These are phyloP conservation scores for Thecophora atra DNA, from an alignment of 2,888 invertebrate genomes.

Conservation along the genomic window DNA sequence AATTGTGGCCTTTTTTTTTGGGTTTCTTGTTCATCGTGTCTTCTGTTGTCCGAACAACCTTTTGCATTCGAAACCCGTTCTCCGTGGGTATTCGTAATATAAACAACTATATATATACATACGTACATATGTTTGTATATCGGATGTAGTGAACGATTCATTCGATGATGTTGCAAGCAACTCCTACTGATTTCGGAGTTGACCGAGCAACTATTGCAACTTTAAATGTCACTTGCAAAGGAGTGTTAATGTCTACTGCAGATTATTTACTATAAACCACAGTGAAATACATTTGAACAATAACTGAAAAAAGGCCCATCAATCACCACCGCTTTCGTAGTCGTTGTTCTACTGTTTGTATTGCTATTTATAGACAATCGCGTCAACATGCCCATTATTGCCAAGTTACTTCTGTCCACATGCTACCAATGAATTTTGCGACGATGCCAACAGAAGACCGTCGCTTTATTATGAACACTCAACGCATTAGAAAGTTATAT, in stretches of 20 bases:
- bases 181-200: not conserved
- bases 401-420: not conserved
- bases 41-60: not conserved
- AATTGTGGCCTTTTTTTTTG: too few species aligned
- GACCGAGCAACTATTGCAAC: not conserved
- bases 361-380: too few species aligned
- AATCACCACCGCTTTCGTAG: too few species aligned
- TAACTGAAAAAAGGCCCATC: too few species aligned
- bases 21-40: not conserved
- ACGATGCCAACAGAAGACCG: not conserved
- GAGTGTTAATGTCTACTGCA: not conserved
- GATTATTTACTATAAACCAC: too few species aligned
- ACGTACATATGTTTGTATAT: too few species aligned
- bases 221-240: not conserved
- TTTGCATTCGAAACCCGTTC: not conserved
- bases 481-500: constrained; percentile 1
- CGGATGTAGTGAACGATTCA: too few species aligned
- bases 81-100: not conserved
- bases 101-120: too few species aligned
- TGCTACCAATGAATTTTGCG: not conserved
- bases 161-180: not conserved
- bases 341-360: too few species aligned
- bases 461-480: not conserved
- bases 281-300: too few species aligned
- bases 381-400: too few species aligned